Conservation (phyloP, 2,113 vertebrate genomes). For the Nannospalax galili region DNA sequence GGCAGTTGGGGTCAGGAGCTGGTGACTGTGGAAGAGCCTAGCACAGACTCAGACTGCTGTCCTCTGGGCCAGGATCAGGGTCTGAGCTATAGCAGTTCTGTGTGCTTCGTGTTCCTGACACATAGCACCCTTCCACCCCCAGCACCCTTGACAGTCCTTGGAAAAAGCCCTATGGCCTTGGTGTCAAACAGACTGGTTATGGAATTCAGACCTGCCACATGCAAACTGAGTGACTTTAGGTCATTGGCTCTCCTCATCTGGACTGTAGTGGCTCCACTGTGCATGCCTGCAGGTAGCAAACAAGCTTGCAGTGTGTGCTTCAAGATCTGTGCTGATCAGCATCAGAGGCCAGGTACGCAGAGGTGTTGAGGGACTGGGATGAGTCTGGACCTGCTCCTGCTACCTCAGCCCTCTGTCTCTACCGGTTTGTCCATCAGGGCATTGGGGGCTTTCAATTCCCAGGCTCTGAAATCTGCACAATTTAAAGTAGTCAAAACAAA, state of each 20-base stretch:
- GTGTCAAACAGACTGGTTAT: background rate
- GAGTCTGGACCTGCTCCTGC: background rate
- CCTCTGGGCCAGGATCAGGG: background rate
- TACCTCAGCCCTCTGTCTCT: background rate
- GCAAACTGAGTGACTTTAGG: constrained; percentile 37
- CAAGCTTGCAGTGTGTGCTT: background rate
- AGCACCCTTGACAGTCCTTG: background rate
- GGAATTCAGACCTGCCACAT: constrained; percentile 26
- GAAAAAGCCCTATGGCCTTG: background rate
- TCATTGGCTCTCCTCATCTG: constrained; percentile 17
- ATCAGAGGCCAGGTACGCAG: background rate
- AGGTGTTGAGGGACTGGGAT: background rate
- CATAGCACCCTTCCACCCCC: background rate
- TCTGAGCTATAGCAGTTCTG: background rate
- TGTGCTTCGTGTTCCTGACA: background rate
- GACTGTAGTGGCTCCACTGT: background rate
- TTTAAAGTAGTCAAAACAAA: constrained; percentile 89
- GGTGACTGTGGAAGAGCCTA: background rate
- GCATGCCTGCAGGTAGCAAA: background rate
- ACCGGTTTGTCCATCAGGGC: constrained; percentile 39
- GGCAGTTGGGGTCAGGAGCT: constrained; percentile 66
- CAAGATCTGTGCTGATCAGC: background rate
- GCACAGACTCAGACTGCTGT: background rate
- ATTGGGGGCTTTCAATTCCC: constrained; percentile 83
- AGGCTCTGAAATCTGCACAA: constrained; percentile 87